Evolutionary conservation across 2,113 vertebrate species (phyloP).

Genomic region (Proterorhinus semilunaris): DNA sequence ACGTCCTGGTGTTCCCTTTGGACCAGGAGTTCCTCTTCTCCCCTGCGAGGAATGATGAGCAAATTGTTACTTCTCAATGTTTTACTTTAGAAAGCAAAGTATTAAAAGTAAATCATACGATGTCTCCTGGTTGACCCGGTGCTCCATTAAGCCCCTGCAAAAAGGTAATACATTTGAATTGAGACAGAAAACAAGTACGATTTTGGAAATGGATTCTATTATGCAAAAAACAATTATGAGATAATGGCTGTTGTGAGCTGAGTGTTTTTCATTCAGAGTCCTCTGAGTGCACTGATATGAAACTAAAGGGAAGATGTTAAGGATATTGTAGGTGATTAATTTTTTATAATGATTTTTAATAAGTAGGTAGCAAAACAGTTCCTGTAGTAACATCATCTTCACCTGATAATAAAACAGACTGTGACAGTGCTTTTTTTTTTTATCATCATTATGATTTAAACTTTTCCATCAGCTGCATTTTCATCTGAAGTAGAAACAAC

Average conservation of each 20-base stretch:
- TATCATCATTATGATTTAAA: no score
- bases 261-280: background rate
- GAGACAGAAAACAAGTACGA: background rate
- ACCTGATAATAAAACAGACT: no score
- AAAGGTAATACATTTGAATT: constrained; percentile 2
- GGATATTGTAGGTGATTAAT: background rate
- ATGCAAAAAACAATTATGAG: background rate
- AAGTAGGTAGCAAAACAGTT: no score
- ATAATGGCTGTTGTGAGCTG: background rate
- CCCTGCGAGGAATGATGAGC: constrained; percentile 35
- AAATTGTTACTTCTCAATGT: constrained; percentile 10
- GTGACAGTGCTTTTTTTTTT: no score
- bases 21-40: constrained; percentile 48
- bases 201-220: background rate
- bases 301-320: background rate
- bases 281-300: background rate
- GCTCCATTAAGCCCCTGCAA: constrained; percentile 51
- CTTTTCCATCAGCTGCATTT: no score
- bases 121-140: constrained; percentile 50
- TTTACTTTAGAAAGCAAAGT: background rate
- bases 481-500: no score
- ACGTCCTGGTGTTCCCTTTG: constrained; percentile 40
- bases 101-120: constrained; percentile 33
- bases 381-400: no score
- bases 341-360: no score